A percentile compares a stretch with the other conserved stretches of the same genome.
These are phyloP conservation scores for Sympetrum striolatum DNA, from an alignment of 2,888 invertebrate genomes.

Conservation along the genomic window DNA sequence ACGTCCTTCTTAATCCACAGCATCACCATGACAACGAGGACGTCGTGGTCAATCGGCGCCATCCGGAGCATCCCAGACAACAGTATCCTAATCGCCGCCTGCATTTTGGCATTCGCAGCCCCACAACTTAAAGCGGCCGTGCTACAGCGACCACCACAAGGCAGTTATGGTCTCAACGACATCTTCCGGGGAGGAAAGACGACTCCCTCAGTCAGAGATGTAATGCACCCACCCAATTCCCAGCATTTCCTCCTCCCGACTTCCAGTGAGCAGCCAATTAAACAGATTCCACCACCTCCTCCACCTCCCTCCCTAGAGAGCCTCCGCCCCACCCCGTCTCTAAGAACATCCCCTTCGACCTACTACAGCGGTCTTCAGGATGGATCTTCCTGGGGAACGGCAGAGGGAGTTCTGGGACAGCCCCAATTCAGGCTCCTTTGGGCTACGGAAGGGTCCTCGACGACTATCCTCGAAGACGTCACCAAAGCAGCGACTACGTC, in stretches of 20 bases:
- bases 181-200: not conserved
- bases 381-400: constrained; percentile 11
- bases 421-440: constrained; percentile 47
- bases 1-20: not conserved
- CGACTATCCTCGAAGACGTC: not conserved
- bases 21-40: not conserved
- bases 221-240: not conserved
- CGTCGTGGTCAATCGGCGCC: not conserved
- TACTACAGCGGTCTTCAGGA: not conserved
- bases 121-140: not conserved
- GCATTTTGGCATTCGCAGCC: not conserved
- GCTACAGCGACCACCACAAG: not conserved
- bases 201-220: not conserved
- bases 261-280: constrained; percentile 58
- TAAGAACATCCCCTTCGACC: not conserved
- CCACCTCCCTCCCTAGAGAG: constrained; percentile 51
- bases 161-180: not conserved
- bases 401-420: constrained; percentile 45
- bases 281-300: constrained; percentile 60
- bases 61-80: not conserved
- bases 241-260: constrained; percentile 53
- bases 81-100: not conserved
- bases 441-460: constrained; percentile 35
- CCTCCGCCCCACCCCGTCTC: constrained; percentile 46
- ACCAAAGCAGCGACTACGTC: not conserved